Evolutionary conservation across 2,888 invertebrate genomes (phyloP), one percentile per base, ranked within the genome.

Genomic region (Sinohyriopsis cumingii): DNA sequence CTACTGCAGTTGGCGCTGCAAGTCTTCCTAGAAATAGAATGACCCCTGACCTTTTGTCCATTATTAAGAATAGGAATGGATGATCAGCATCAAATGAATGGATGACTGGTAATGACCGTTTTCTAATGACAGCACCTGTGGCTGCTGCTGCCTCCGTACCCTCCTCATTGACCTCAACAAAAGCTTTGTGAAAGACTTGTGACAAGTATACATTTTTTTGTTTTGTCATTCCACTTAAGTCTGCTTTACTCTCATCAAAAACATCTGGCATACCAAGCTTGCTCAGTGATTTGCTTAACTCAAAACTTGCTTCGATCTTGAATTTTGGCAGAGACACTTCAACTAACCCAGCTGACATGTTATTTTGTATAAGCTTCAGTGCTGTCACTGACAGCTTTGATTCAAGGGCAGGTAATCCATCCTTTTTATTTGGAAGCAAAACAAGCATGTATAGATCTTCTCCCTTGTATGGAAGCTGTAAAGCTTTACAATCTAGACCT

Each of bases 401-500:
- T 59, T 83, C 84, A 62, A 86, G 70, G 1, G 57, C 68, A 33
- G 72, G 63, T 22, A 87, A 70, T 7, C 86, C 86, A 71, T 81
- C 75, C 25, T 68, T 67, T 15, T 79, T 62, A 63, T 84, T 74
- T 4, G 89, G 89, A 22, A 88, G 78, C 7, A 88, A 7, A 22
- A 88, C 68, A 9, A 86, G 63, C 87, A 89, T 86, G 67, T 82
- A 80, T 6, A 86, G 65, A 19, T 83, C 80, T 5, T 65, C 71
- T 15, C 80, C 81, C 59, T 80, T 78, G 84, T 96, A 97, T 6
- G 94, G 93, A 86, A 97, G 82, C 87, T 94, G 93, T 63, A 97
- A 87, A 7, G 94, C 92, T 88, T 95, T 94, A 68, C 95, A 93
- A 87, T 93, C 92, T 75, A 96, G 91, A 4, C 93, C 91, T 67